Evolutionary conservation across 2,888 invertebrate genomes (phyloP), one percentile per base, ranked within the genome.

Genomic region (Cistogaster globosa): DNA sequence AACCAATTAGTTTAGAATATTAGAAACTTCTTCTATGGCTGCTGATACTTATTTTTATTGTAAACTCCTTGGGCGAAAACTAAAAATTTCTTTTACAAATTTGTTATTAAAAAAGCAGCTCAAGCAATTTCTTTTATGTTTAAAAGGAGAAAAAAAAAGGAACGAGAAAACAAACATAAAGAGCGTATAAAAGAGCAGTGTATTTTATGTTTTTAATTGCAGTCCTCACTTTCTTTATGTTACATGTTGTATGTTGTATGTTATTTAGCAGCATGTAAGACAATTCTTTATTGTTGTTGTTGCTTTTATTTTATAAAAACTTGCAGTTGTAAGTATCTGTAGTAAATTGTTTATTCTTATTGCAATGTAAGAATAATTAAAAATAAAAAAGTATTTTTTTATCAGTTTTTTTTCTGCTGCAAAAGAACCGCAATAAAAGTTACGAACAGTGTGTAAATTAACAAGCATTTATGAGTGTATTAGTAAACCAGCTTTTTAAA

Each of bases 311-410:
- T 58, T 20, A 36, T 3, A 26, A 0, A 26, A 26, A n/a, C 45
- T 45, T 57, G 45, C 20, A 38, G 22, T 18, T 55, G 14, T 6
- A 20, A n/a, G 57, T 55, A 18, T 32, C 48, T 1, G 32, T 1
- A 45, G 53, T 53, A 55, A 62, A 69, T 38, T 62, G 12, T 45
- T 76, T 57, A 48, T 42, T 42, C 32, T 14, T 14, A 18, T 58
- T 60, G 48, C 45, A 60, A 26, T 18, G 32, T 12, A 38, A 18
- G 55, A 22, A 58, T 76, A 82, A 82, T 82, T 82, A 82, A 76
- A 76, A 68, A 48, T n/a, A 69, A 36, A 69, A 65, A 69, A 69
- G 14, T 48, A 26, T 72, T 80, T 81, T 60, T 75, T 74, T 81
- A 65, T 60, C 51, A 51, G 63, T 65, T 36, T 45, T 53, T 5